A percentile compares a stretch with the other conserved stretches of the same genome.
Evolutionary conservation across 2,888 invertebrate genomes (phyloP).

Genomic region (Xestia rhomboidea): DNA sequence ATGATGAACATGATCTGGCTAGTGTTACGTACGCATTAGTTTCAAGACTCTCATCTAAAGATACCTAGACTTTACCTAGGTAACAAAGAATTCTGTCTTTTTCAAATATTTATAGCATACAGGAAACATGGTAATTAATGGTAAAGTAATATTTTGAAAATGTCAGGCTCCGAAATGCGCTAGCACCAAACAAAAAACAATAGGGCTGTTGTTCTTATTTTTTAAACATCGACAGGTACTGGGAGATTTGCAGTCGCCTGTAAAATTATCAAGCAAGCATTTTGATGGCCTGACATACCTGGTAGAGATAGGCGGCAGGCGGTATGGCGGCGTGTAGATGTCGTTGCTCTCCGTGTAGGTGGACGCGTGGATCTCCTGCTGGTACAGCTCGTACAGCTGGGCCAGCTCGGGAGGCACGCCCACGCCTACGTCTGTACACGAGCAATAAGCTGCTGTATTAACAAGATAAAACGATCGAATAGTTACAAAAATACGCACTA

Average conservation of each 20-base stretch:
- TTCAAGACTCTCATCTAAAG: neutral
- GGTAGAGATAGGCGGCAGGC: conserved; percentile 92
- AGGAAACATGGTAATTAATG: neutral
- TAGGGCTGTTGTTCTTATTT: neutral
- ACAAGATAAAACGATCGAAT: neutral
- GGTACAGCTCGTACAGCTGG: conserved; percentile 95
- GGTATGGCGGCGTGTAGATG: conserved; percentile 88
- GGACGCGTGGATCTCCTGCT: conserved; percentile 96
- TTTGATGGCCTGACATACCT: conserved; percentile 80
- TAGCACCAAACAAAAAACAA: neutral
- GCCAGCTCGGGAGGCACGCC: conserved; percentile 94
- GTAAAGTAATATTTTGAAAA: neutral
- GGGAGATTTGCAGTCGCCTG: neutral
- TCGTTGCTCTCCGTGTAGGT: conserved; percentile 93
- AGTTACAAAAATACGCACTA: neutral
- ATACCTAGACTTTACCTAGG: neutral
- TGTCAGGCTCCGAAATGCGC: neutral
- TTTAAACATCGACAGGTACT: conserved; percentile 3
- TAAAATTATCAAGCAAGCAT: neutral
- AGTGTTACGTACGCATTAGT: no score
- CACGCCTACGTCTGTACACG: conserved; percentile 91
- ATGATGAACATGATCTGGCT: neutral
- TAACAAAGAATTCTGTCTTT: neutral
- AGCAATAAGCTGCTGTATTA: neutral
- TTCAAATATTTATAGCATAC: conserved; percentile 1